Evolutionary conservation across 2,113 vertebrate species (phyloP), one percentile per base, ranked within the genome.

Genomic region (Oryzias celebensis): DNA sequence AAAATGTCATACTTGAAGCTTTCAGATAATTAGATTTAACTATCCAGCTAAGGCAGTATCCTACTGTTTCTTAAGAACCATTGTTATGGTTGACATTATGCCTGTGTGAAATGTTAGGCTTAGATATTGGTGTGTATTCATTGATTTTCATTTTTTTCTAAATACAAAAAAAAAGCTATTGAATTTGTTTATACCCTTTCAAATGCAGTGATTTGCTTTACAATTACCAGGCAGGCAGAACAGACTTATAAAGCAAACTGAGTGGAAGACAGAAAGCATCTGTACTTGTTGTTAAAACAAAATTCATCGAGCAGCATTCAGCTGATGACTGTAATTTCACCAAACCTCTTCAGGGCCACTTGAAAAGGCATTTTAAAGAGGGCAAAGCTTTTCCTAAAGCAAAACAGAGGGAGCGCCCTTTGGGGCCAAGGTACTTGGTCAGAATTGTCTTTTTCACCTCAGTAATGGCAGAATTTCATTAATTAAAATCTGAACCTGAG

Each of bases 281-380:
- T 82, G 72, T 82, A 66, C 59, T 65, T 16, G 14, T 62, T 67
- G 71, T 73, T 75, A 59, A 73, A 83, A 85, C 73, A 64, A 75
- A 77, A 86, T 83, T 83, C 82, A 86, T 81, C 74, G 77, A 81
- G 76, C 70, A 0, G 54, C 73, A 77, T 85, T 86, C 77, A 85
- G 61, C 63, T 31, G 14, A 83, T 82, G 64, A 80, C 71, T 81
- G 80, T 78, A 82, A 88, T 86, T 88, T 88, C 82, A 75, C 71
- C 67, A 74, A 73, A 80, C 43, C 80, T 78, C 72, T 82, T 78
- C 66, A 76, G 59, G 56, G 66, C 52, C 65, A 67, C 75, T 86
- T 78, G 76, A 82, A 73, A 58, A 84, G 58, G 65, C 65, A 74
- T 78, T 74, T 80, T 76, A 80, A 80, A 76, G 51, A 54, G 54